These are phyloP conservation scores for Rattus rattus DNA, from an alignment of 2,113 vertebrate species.

Conservation along the genomic window DNA sequence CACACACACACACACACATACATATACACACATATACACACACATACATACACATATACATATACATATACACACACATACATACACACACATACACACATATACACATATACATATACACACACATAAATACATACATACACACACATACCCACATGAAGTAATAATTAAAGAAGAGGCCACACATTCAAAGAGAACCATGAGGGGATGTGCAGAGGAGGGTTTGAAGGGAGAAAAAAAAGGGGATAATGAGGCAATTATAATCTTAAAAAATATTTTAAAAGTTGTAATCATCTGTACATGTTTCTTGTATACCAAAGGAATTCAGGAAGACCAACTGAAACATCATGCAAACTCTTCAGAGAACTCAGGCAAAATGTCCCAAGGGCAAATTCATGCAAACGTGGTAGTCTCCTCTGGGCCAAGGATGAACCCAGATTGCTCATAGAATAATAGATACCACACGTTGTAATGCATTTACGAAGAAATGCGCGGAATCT, in stretches of 20 bases:
- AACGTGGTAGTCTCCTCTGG: not conserved
- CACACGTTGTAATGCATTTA: not conserved
- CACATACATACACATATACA: not conserved
- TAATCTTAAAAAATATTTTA: not conserved
- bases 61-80: not conserved
- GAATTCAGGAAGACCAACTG: not conserved
- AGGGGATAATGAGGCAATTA: not conserved
- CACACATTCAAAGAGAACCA: not conserved
- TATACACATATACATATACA: too few species aligned
- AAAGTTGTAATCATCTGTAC: not conserved
- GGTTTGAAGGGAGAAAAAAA: not conserved
- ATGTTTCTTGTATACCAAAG: not conserved
- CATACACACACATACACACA: not conserved
- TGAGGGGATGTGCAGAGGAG: not conserved
- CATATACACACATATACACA: not conserved
- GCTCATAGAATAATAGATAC: not conserved
- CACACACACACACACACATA: not conserved
- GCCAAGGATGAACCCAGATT: not conserved
- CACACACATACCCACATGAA: not conserved
- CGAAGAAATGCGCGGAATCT: not conserved
- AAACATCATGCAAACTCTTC: not conserved
- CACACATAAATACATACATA: not conserved
- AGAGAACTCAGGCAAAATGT: not conserved
- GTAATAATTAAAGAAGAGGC: not conserved
- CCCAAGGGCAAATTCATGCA: not conserved